phyloP scores from a whole-genome alignment of 2,797 vertebrate species.

The Chlorospingus semifuscus region DNA sequence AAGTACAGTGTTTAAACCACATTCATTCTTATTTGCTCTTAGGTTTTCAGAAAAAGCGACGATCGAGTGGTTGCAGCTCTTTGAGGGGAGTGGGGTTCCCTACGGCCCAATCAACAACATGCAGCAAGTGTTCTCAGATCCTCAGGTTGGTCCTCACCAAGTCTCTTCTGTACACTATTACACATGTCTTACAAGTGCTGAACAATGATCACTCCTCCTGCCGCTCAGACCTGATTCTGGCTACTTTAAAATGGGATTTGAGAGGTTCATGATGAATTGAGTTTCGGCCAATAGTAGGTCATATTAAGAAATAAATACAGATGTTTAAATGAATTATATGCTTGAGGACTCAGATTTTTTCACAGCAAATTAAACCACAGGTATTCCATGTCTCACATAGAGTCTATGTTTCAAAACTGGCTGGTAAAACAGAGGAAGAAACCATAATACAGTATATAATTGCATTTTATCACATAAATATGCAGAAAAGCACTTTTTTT shows the following conservation, averaged over 20 bases:
- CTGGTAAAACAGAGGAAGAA: not conserved
- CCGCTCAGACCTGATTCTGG: not conserved
- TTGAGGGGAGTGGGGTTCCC: conserved; percentile 88
- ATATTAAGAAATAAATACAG: not conserved
- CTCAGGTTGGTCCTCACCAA: conserved; percentile 83
- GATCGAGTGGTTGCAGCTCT: conserved; percentile 84
- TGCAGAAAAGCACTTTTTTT: not conserved
- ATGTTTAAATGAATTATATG: not conserved
- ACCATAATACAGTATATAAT: not conserved
- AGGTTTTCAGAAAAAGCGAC: conserved; percentile 88
- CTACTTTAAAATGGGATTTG: not conserved
- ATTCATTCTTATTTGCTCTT: conserved; percentile 56
- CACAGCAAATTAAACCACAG: not conserved
- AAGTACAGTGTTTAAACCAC: conserved; percentile 24
- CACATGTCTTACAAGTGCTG: not conserved
- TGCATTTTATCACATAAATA: not conserved
- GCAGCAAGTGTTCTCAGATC: conserved; percentile 87
- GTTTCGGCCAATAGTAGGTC: not conserved
- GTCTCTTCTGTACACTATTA: not conserved
- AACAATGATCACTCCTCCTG: not conserved
- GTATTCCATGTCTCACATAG: not conserved
- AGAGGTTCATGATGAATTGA: not conserved
- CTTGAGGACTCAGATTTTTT: not conserved
- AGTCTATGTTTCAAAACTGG: not conserved
- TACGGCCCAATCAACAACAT: conserved; percentile 94